phyloP scores from a whole-genome alignment of 2,113 vertebrate species.

The Syngnathus typhle region DNA sequence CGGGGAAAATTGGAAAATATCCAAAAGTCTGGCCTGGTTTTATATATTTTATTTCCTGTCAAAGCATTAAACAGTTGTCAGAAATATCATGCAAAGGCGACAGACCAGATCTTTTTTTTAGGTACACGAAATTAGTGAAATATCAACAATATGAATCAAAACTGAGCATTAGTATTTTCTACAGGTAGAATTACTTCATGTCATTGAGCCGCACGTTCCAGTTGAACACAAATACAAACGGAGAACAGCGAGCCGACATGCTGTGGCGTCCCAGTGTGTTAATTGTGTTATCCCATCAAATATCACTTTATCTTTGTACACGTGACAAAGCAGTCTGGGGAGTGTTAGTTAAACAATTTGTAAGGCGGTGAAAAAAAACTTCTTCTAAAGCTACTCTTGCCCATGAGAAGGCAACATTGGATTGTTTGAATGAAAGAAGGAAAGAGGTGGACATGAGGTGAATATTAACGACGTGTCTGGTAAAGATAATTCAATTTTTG shows the following conservation, averaged over 20 bases:
- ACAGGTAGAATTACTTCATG: not conserved
- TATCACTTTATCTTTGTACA: slow-evolving; percentile 47
- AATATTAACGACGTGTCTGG: not conserved
- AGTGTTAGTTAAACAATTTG: slow-evolving; percentile 41
- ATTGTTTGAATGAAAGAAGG: slow-evolving; percentile 6
- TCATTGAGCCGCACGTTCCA: not conserved
- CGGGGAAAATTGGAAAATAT: no score
- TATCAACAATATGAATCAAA: not conserved
- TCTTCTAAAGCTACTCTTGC: slow-evolving; percentile 27
- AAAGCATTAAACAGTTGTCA: not conserved
- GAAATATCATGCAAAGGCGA: not conserved
- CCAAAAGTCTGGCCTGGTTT: no score
- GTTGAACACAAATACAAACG: slow-evolving; percentile 1
- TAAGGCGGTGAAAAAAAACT: not conserved
- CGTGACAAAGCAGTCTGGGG: slow-evolving; percentile 42
- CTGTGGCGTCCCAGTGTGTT: slow-evolving; percentile 17
- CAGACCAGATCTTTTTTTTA: not conserved
- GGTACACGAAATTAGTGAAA: not conserved
- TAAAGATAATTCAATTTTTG: not conserved
- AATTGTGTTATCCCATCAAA: slow-evolving; percentile 46
- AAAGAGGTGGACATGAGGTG: slow-evolving; percentile 3
- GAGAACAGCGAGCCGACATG: slow-evolving; percentile 3
- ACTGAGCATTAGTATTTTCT: not conserved
- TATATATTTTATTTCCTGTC: not conserved
- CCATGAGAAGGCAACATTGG: slow-evolving; percentile 12